Evolutionary conservation across 2,888 invertebrate genomes (phyloP).

Genomic region (Mycalesis mineus): DNA sequence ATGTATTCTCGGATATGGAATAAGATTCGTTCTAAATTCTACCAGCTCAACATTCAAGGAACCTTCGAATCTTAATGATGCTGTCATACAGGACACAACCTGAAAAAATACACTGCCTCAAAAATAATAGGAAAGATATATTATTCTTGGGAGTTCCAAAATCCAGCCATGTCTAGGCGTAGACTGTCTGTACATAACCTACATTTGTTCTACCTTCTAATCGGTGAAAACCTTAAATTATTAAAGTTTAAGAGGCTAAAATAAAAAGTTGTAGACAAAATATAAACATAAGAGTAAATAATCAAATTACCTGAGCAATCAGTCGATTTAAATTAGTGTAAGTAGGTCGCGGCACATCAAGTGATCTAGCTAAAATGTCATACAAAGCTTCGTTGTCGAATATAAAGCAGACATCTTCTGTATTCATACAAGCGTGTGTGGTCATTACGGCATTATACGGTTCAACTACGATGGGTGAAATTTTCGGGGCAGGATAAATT

Average conservation of each 20-base stretch:
- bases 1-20: conserved; percentile 93
- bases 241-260: too few relatives aligned
- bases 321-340: conserved; percentile 92
- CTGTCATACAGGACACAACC: conserved; percentile 84
- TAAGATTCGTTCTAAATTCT: conserved; percentile 88
- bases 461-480: conserved; percentile 86
- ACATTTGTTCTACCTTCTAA: not conserved
- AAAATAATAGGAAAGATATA: too few relatives aligned
- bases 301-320: conserved; percentile 79
- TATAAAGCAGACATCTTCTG: conserved; percentile 83
- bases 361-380: conserved; percentile 84
- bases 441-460: conserved; percentile 86
- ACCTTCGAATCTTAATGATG: conserved; percentile 84
- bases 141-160: too few relatives aligned
- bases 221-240: too few relatives aligned
- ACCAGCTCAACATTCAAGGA: conserved; percentile 81
- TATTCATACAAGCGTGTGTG: conserved; percentile 83
- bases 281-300: too few relatives aligned
- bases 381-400: conserved; percentile 88
- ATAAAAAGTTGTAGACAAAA: too few relatives aligned
- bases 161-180: too few relatives aligned
- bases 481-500: conserved; percentile 91
- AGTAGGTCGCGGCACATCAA: conserved; percentile 87
- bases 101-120: conserved; percentile 35
- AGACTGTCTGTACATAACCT: not conserved